A percentile compares a stretch with the other conserved stretches of the same genome.
Evolutionary conservation across 2,113 vertebrate genomes (phyloP).

Genomic region (Amia ocellicauda): DNA sequence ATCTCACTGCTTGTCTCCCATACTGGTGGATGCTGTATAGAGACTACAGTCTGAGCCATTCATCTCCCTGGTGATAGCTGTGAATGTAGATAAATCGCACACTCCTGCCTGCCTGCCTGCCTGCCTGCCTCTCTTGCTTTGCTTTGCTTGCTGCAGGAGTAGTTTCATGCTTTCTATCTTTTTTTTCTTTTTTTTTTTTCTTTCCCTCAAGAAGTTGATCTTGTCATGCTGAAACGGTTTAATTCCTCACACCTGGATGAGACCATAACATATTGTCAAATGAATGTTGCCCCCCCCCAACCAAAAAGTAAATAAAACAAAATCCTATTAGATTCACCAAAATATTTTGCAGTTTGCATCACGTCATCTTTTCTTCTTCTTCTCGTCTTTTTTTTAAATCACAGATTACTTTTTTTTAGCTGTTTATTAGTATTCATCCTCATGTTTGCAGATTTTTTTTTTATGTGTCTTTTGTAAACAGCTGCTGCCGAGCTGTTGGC

Average conservation of each 20-base stretch:
- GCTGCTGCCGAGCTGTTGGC: constrained; percentile 62
- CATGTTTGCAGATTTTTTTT: constrained; percentile 53
- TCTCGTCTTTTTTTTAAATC: constrained; percentile 16
- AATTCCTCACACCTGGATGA: constrained; percentile 6
- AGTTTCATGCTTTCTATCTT: constrained; percentile 32
- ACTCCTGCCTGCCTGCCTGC: constrained; percentile 60
- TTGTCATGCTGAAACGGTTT: constrained; percentile 13
- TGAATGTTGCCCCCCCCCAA: constrained; percentile 14
- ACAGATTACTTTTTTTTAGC: constrained; percentile 58
- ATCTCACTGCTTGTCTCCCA: constrained; percentile 76
- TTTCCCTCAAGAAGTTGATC: constrained; percentile 29
- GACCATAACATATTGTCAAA: constrained; percentile 6
- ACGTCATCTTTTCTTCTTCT: too few relatives aligned
- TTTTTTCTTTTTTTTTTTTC: constrained; percentile 10
- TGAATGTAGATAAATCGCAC: constrained; percentile 82
- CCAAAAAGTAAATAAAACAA: constrained; percentile 19
- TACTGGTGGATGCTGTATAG: constrained; percentile 67
- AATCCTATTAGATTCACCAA: background rate
- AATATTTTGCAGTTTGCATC: too few relatives aligned
- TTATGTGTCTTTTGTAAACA: constrained; percentile 64
- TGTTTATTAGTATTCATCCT: constrained; percentile 62
- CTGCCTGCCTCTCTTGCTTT: constrained; percentile 31
- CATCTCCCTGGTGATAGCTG: constrained; percentile 82
- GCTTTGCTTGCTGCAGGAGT: constrained; percentile 35
- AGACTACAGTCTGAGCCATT: constrained; percentile 62